Evolutionary conservation across 2,888 invertebrate species (phyloP).

Genomic region (Hartigia nigra): DNA sequence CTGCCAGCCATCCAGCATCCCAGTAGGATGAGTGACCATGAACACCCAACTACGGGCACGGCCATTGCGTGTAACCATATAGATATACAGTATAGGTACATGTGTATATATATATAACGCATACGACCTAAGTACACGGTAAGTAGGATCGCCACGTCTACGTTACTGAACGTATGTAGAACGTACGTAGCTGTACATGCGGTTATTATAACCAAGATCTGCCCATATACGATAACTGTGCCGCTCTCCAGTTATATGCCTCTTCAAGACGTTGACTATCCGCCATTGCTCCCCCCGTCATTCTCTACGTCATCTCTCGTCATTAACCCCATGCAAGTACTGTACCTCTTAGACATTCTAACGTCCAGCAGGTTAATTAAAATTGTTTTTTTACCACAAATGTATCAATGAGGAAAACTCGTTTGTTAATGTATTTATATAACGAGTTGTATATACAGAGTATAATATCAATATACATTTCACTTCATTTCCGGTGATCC

Average conservation of each 20-base stretch:
- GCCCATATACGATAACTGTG: slow-evolving; percentile 53
- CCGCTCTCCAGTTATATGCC: slow-evolving; percentile 47
- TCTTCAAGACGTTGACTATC: slow-evolving; percentile 9
- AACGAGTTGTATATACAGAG: no score
- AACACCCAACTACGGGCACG: background rate
- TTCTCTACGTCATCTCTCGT: background rate
- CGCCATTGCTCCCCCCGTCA: background rate
- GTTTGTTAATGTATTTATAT: no score
- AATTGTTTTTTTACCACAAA: background rate
- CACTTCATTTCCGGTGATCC: background rate
- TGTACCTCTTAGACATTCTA: background rate
- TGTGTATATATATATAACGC: background rate
- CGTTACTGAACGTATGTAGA: slow-evolving; percentile 17
- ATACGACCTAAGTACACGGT: background rate
- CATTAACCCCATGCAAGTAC: background rate
- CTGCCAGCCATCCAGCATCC: background rate
- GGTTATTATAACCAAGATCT: slow-evolving; percentile 50
- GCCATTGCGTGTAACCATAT: background rate
- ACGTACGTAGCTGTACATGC: slow-evolving; percentile 42
- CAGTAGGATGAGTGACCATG: background rate
- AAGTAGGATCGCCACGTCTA: slow-evolving; percentile 12
- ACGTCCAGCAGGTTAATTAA: background rate
- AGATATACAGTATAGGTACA: background rate
- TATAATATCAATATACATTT: no score
- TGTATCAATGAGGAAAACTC: background rate